phyloP scores from a whole-genome alignment of 2,113 vertebrate genomes.

The Bombycilla garrulus region DNA sequence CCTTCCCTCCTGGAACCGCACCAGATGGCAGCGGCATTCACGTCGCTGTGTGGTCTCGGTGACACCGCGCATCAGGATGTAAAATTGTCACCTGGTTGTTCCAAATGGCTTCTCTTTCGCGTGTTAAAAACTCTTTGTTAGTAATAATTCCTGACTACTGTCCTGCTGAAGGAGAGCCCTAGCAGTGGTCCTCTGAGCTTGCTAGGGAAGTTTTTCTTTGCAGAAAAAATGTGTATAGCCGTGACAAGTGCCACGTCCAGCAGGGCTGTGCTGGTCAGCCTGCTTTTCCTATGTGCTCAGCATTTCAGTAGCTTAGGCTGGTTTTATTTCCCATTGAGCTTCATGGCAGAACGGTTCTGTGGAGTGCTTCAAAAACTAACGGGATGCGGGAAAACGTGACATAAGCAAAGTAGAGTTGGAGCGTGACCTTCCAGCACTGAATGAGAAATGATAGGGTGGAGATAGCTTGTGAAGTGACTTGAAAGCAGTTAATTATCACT shows the following conservation, averaged over 20 bases:
- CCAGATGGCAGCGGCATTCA: rapidly evolving
- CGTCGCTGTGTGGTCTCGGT: no score
- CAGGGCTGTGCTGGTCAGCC: neutral
- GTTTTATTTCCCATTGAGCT: neutral
- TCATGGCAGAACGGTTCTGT: neutral
- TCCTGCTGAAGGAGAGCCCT: neutral
- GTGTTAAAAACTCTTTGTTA: neutral
- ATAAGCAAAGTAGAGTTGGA: neutral
- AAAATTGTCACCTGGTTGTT: neutral
- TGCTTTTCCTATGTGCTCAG: neutral
- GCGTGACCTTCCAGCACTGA: neutral
- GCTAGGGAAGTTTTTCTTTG: neutral
- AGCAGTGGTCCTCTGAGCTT: neutral
- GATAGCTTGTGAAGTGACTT: neutral
- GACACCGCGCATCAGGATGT: neutral
- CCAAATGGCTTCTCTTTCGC: neutral
- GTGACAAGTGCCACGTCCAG: rapidly evolving
- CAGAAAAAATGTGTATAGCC: rapidly evolving
- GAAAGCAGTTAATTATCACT: neutral
- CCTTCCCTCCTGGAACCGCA: neutral
- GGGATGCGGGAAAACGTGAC: neutral
- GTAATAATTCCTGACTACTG: no score
- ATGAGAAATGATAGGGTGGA: neutral
- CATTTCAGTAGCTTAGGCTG: neutral
- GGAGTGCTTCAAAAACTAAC: neutral